Base-by-base conservation (phyloP, 2,888 invertebrate genomes). In the Mimumesa dahlbomi region DNA sequence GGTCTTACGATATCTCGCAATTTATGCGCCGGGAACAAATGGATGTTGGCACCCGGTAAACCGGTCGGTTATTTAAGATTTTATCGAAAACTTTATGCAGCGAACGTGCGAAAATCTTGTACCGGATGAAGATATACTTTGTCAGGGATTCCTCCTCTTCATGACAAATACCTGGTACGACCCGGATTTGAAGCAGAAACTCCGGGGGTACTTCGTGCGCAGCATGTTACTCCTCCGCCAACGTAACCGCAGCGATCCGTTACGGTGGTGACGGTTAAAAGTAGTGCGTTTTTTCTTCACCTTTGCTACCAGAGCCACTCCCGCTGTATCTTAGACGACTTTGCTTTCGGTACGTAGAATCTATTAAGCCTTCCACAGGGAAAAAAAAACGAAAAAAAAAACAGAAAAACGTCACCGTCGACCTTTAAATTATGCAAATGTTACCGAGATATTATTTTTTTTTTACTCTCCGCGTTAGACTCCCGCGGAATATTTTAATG, bases 81-180 rank as follows among this genome's bases (percentile, higher is more conserved):
- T 48, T 49, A 59, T 34, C 66, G 22, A 49, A 42, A 45, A 43
- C 34, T 69, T 69, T 58, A 54, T 54, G 49, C 67, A 21, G 7
- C 14, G 38, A 40, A 65, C 68, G 65, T 65, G 57, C 48, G 1
- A 29, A 42, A 73, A 63, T 73, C 63, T 43, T 34, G 18, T 19
- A 21, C n/a, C 14, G 11, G 50, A 53, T 42, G 48, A 50, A 48
- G 45, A 58, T 40, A 19, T 50, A 48, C 71, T 42, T 31, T 31
- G 49, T 68, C 63, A 61, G 54, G 56, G 68, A 77, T 77, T 77
- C 45, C 64, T 43, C 22, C 25, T 53, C 56, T 54, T 62, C 59
- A 34, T 71, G 77, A 77, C 65, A 68, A 77, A 71, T 74, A 71
- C 49, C 50, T 18, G 45, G 59, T 50, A 57, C 63, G 65, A 68